Percentiles rank a stretch among this genome's conserved stretches.
Evolutionary conservation across 2,888 invertebrate genomes (phyloP).

Genomic region (Lacanobia wlatinum): DNA sequence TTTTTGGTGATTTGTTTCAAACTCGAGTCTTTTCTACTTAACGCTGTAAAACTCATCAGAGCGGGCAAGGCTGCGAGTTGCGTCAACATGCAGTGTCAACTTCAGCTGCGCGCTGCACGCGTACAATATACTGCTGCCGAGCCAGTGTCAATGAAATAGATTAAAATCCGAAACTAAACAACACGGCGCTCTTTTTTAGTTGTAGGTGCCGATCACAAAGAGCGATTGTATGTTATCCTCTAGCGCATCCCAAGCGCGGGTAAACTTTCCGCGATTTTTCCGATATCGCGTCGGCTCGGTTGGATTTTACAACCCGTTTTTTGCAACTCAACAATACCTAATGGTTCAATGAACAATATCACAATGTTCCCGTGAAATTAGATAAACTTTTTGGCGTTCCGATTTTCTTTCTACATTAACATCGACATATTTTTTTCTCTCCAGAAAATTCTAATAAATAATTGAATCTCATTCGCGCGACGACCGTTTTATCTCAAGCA

Average conservation of each 20-base stretch:
- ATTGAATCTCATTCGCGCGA: constrained; percentile 48
- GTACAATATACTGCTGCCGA: neutral
- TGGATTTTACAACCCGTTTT: neutral
- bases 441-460: constrained; percentile 37
- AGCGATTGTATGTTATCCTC: neutral
- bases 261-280: neutral
- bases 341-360: neutral
- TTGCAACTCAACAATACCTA: neutral
- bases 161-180: constrained; percentile 7
- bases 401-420: constrained; percentile 27
- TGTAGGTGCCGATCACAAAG: neutral
- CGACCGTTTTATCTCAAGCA: constrained; percentile 32
- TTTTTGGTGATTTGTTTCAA: neutral
- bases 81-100: neutral
- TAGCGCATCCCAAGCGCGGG: neutral
- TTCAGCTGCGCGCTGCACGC: neutral
- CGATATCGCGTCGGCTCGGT: too few relatives aligned
- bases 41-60: too few relatives aligned
- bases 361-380: constrained; percentile 5
- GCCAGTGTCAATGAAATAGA: neutral
- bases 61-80: neutral
- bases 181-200: neutral
- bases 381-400: neutral
- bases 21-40: neutral
- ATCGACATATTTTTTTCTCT: constrained; percentile 16